Conservation (phyloP, 2,888 invertebrate genomes). For the Tillus elongatus region DNA sequence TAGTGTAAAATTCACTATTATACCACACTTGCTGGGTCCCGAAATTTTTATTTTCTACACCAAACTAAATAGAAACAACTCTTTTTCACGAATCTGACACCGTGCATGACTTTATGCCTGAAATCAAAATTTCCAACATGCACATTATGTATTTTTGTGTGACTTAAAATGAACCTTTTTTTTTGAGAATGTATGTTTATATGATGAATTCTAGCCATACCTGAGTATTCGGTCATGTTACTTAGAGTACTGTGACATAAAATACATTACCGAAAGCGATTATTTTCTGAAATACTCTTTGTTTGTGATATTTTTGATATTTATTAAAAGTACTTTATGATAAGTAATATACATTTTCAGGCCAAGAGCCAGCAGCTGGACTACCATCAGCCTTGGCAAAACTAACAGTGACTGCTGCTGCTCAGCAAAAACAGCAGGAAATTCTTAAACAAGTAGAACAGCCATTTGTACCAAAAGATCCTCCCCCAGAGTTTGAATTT, state of each 20-base stretch:
- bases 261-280: constrained; percentile 31
- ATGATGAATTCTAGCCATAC: constrained; percentile 36
- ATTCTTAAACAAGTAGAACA: constrained; percentile 78
- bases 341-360: constrained; percentile 30
- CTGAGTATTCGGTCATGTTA: constrained; percentile 33
- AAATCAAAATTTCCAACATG: no score
- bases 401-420: constrained; percentile 61
- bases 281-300: constrained; percentile 20
- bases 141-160: no score
- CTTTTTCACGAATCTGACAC: no score
- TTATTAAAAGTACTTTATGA: no score
- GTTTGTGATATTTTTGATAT: no score
- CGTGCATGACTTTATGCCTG: no score
- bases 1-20: no score
- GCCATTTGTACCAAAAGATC: constrained; percentile 83
- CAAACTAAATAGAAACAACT: no score
- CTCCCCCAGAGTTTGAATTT: constrained; percentile 87
- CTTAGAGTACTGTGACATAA: constrained; percentile 35
- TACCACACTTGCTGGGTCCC: no score
- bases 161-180: no score
- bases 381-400: constrained; percentile 45
- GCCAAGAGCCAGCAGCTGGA: constrained; percentile 40
- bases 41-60: no score
- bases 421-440: constrained; percentile 81
- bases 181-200: no score